Evolutionary conservation across 2,888 invertebrate genomes (phyloP).

Genomic region (Philopedon plagiatum): DNA sequence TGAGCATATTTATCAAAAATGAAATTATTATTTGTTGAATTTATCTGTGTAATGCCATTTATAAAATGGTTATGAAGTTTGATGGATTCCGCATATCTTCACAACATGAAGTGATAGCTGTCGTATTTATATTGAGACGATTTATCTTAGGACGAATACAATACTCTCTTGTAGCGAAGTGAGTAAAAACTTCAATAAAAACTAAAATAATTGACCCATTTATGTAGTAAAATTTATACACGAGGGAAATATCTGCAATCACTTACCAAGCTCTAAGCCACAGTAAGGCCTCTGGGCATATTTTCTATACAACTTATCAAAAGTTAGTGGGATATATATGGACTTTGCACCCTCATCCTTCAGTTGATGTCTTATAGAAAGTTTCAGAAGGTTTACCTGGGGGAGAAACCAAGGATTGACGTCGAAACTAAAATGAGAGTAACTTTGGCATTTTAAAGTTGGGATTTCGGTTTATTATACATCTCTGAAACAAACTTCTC

Average conservation of each 20-base stretch:
- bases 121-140: too few relatives aligned
- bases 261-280: neutral
- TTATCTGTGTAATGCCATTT: too few relatives aligned
- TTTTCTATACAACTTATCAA: conserved; percentile 17
- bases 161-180: too few relatives aligned
- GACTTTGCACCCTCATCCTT: conserved; percentile 27
- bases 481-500: conserved; percentile 3
- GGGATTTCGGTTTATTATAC: conserved; percentile 7
- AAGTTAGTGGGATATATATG: conserved; percentile 20
- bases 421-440: conserved; percentile 12
- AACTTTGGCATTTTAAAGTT: conserved; percentile 23
- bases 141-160: too few relatives aligned
- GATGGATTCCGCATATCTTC: too few relatives aligned
- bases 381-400: conserved; percentile 26
- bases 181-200: too few relatives aligned
- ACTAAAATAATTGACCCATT: too few relatives aligned
- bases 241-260: neutral
- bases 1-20: too few relatives aligned
- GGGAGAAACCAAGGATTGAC: conserved; percentile 30
- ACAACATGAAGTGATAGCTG: too few relatives aligned
- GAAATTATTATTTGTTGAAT: too few relatives aligned
- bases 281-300: conserved; percentile 2
- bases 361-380: conserved; percentile 24
- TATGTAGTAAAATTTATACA: too few relatives aligned
- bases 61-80: too few relatives aligned